These are phyloP conservation scores for Aleadryas rufinucha DNA, from an alignment of 2,113 vertebrate species.

Conservation along the genomic window DNA sequence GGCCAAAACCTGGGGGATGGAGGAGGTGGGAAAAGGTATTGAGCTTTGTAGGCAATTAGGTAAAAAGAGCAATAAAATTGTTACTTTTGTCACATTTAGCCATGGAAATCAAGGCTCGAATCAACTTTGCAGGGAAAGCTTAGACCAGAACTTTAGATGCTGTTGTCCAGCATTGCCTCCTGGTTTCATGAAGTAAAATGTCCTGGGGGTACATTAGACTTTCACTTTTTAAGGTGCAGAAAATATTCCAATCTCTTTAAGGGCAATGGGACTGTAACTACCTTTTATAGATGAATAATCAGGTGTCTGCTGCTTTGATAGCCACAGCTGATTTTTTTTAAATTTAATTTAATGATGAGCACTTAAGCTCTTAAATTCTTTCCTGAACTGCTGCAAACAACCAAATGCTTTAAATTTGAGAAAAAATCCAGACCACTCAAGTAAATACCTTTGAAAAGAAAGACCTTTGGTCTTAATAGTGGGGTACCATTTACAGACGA, in stretches of 20 bases:
- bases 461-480: neutral
- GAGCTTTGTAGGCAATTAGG: neutral
- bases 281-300: neutral
- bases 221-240: neutral
- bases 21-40: neutral
- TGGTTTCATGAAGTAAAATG: neutral
- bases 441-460: neutral
- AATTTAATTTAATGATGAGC: neutral
- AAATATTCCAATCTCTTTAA: neutral
- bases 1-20: neutral
- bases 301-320: neutral
- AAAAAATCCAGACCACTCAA: neutral
- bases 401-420: neutral
- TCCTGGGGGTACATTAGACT: neutral
- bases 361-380: neutral
- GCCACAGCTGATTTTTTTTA: neutral
- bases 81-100: neutral
- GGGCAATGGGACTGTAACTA: neutral
- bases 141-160: neutral
- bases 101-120: neutral
- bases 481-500: neutral
- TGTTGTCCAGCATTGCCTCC: neutral
- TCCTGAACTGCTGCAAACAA: neutral
- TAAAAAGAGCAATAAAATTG: neutral
- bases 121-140: neutral